Percentiles rank a stretch among this genome's conserved stretches.
Conservation (phyloP, 2,888 invertebrate species). For the Caenorhabditis sp. region DNA sequence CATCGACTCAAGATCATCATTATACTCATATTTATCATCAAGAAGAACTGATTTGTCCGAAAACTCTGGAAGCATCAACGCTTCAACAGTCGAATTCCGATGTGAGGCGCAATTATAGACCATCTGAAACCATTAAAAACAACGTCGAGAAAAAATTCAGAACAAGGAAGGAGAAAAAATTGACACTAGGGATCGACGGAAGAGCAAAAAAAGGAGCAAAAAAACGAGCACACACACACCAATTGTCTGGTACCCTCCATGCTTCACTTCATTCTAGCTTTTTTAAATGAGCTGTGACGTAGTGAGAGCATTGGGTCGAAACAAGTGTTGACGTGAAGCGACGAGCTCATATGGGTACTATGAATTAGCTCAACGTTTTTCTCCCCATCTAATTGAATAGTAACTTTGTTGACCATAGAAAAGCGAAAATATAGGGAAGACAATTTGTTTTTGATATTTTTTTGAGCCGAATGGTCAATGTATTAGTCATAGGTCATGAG, state of each 20-base stretch:
- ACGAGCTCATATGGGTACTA: not conserved
- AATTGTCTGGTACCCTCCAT: not conserved
- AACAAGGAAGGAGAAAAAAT: constrained; percentile 3
- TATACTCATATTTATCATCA: constrained; percentile 52
- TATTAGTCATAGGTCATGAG: not conserved
- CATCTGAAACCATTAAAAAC: constrained; percentile 27
- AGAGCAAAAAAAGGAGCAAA: not conserved
- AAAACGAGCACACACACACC: not conserved
- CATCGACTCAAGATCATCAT: constrained; percentile 54
- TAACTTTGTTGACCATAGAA: not conserved
- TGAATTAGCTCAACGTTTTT: not conserved
- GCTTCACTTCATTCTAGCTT: not conserved
- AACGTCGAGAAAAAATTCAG: not conserved
- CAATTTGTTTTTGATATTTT: not conserved
- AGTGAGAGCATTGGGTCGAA: constrained; percentile 43
- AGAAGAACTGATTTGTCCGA: constrained; percentile 20
- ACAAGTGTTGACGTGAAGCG: constrained; percentile 15
- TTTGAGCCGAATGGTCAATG: constrained; percentile 6
- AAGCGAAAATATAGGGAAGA: not conserved
- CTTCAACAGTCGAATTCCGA: constrained; percentile 33
- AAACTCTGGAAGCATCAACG: constrained; percentile 35
- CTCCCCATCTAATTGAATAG: not conserved
- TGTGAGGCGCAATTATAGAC: constrained; percentile 35
- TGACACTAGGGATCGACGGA: not conserved
- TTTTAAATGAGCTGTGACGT: constrained; percentile 36